Evolutionary conservation across 2,888 invertebrate genomes (phyloP), one percentile per base, ranked within the genome.

Genomic region (Deroplatys truncata): DNA sequence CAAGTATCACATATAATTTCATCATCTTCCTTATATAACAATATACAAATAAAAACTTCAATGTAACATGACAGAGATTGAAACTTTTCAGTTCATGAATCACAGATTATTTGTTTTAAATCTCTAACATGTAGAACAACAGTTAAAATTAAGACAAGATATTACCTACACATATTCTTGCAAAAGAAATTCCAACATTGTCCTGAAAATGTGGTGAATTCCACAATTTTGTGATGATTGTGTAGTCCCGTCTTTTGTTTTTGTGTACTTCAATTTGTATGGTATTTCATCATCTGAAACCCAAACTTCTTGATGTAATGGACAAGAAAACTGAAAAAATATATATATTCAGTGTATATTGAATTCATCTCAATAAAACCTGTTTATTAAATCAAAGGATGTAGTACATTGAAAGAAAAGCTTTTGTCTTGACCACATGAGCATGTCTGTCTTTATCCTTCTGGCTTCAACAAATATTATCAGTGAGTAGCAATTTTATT

Each of bases 291-390:
- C 56, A 5, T 20, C 56, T 72, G 25, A 72, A 72, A 72, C 5
- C 20, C 20, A 16, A 20, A 72, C 20, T 72, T 20, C 16, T 25
- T 25, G 25, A 20, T 72, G 56, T 72, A 72, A 72, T 72, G 56
- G 20, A 72, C 16, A 72, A 72, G 20, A 72, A 72, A 72, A 72
- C 56, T 72, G 25, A 72, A 72, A 9, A 56, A 35, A 13, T 13
- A 43, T 35, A 35, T 72, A 20, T 20, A 86, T 16, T 86, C 25
- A 87, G 28, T 87, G 87, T 87, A 87, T 25, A 72, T 29, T 72
- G 82, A 87, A 87, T 87, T 87, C 82, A 82, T 56, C 31, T 87
- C 28, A 87, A 87, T 87, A 87, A 87, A 87, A 82, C 28, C 72
- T 87, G 82, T 82, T 87, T 87, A 83, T 83, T 87, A 86, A 86